Base-by-base conservation (phyloP, 2,888 invertebrate genomes). In the Acheta domesticus region DNA sequence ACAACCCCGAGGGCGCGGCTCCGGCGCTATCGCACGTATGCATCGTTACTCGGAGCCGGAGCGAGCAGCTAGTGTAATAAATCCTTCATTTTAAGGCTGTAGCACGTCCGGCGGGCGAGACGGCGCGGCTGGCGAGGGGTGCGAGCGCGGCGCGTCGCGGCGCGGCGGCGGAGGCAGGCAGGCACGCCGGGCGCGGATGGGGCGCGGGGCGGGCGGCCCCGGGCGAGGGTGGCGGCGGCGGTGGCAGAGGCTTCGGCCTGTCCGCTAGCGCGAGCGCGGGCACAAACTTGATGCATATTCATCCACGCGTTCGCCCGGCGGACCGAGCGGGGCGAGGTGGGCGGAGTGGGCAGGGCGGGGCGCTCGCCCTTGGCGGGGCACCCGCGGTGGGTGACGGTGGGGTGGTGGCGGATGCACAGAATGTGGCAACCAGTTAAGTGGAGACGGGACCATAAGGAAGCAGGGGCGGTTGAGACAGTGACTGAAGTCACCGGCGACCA, bases 61-160 rank as follows among this genome's bases (percentile, higher is more conserved):
- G 77, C n/a, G 62, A 23, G 16, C 36, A 23, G 50, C 50, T 50
- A 19, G 48, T 23, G 62, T 49, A 36, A 23, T 76, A 79, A 77
- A 79, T 79, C 79, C 79, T 48, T 75, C 79, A 77, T 48, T 79
- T 79, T 79, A 77, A 79, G 73, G 77, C 79, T 14, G 75, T 49
- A 74, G 36, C 79, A 79, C 79, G 79, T 75, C 23, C 49, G 23
- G 36, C n/a, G 74, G 73, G 36, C n/a, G 74, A 49, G 49, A 21
- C 20, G 23, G 36, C 50, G 50, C 19, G 62, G 62, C 14, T 62
- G 62, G 62, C n/a, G 62, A 62, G 62, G 62, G n/a, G n/a, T 5
- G n/a, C 14, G 62, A n/a, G 62, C 14, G 62, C n/a, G 62, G 5
- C 14, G n/a, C 62, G 62, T 8, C 14, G 62, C n/a, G 62, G 5